Percentiles rank a stretch among this genome's conserved stretches.
These are phyloP conservation scores for Drosophila bipectinata DNA, from an alignment of 1,140 invertebrate species.

Conservation along the genomic window DNA sequence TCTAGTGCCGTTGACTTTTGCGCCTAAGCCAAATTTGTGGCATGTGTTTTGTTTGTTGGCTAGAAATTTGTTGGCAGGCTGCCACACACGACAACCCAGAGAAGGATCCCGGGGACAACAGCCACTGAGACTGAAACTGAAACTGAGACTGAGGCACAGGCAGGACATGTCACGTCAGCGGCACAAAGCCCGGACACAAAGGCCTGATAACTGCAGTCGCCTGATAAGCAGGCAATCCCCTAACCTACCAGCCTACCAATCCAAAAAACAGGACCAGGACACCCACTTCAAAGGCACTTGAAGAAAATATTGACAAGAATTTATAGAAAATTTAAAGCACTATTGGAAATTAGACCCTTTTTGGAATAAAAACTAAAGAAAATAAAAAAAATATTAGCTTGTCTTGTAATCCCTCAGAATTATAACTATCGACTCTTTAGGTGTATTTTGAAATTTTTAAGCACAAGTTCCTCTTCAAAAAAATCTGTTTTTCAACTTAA, in stretches of 20 bases:
- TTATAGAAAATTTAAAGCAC: too few species aligned
- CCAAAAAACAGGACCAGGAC: background rate
- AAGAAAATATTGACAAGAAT: conserved; percentile 2
- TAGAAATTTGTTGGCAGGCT: conserved; percentile 53
- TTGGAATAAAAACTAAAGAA: too few species aligned
- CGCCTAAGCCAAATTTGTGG: conserved; percentile 57
- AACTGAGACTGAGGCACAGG: conserved; percentile 19
- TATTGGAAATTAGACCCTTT: too few species aligned
- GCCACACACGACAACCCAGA: conserved; percentile 49
- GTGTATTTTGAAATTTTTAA: too few species aligned
- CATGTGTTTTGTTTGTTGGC: conserved; percentile 53
- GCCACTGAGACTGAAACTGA: conserved; percentile 22
- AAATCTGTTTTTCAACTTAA: too few species aligned
- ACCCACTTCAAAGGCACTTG: conserved; percentile 5
- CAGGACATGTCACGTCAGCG: conserved; percentile 79
- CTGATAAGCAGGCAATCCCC: conserved; percentile 47
- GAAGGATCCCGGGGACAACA: background rate
- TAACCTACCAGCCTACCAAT: conserved; percentile 16
- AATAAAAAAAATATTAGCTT: too few species aligned
- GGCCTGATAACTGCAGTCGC: conserved; percentile 76
- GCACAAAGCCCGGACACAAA: conserved; percentile 62
- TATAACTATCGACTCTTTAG: too few species aligned
- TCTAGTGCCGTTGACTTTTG: conserved; percentile 54
- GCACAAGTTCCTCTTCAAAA: too few species aligned
- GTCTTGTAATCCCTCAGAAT: too few species aligned